Base-by-base conservation (phyloP, 2,113 vertebrate genomes). In the Trematocara variabile region DNA sequence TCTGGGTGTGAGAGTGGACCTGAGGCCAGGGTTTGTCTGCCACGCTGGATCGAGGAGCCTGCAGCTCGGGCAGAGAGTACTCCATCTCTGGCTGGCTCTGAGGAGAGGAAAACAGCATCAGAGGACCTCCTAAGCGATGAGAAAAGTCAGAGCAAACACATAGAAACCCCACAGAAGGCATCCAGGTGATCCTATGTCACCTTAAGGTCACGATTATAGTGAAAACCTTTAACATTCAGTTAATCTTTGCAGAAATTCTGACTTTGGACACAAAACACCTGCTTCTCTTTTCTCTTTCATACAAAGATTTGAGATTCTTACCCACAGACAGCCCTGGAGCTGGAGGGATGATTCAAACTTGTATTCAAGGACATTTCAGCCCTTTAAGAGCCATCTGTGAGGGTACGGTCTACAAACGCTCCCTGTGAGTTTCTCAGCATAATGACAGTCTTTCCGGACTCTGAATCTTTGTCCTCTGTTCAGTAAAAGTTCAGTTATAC, bases 71-170 rank as follows among this genome's bases (percentile, higher is more conserved):
- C 22, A 95, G 89, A 1, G 97, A 94, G 52, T 95, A 97, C 83
- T 98, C 98, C 25, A 97, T 94, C 91, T 98, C 97, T 0, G 98
- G 98, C 90, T 98, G 97, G 56, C 98, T 97, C 98, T 99, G 95
- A 18, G 58, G 39, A 86, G 8, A 18, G 37, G 46, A n/a, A 9
- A 93, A 77, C 28, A 30, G 14, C 22, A 80, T 3, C 12, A 63
- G 18, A 53, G 28, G n/a, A 33, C 16, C 6, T n/a, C 44, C 14
- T 30, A 48, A 30, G 14, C 28, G 1, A 48, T 75, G 77, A 12
- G 25, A 78, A 20, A 20, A 41, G 83, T 28, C 70, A 2, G 44
- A 12, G 22, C 3, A 46, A 73, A 73, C 22, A 11, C 22, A 11
- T 9, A 46, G 39, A 73, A 73, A 73, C 22, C 3, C 14, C 68